Evolutionary conservation across 2,113 vertebrate species (phyloP).

Genomic region (Drymodes brunneopygia): DNA sequence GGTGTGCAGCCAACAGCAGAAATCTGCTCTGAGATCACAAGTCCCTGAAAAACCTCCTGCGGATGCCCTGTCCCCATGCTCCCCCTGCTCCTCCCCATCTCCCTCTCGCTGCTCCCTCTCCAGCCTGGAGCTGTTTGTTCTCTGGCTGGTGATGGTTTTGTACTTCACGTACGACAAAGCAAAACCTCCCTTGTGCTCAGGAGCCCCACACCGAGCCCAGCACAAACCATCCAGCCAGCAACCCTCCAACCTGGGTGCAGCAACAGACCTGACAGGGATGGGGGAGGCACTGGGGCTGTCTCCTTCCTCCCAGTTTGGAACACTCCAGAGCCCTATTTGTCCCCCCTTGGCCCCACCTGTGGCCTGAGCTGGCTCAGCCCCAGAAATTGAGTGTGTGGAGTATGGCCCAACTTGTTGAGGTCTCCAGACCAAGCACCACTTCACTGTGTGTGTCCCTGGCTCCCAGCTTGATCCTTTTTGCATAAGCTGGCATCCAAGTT

Average conservation of each 20-base stretch:
- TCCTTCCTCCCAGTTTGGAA: background rate
- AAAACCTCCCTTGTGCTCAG: background rate
- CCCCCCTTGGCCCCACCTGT: background rate
- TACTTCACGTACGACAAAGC: background rate
- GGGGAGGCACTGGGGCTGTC: background rate
- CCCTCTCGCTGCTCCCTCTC: background rate
- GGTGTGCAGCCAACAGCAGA: background rate
- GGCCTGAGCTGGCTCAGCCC: background rate
- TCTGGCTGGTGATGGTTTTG: constrained; percentile 10
- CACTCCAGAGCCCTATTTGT: background rate
- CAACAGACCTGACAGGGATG: background rate
- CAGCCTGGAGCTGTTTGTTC: constrained; percentile 40
- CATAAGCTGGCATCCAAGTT: rapidly evolving
- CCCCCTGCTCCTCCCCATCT: background rate
- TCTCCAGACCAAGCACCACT: background rate
- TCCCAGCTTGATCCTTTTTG: background rate
- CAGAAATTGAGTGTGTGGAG: rapidly evolving
- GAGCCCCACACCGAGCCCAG: background rate
- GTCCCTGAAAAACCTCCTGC: background rate
- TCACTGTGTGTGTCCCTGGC: background rate
- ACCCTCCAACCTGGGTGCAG: rapidly evolving
- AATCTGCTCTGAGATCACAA: background rate
- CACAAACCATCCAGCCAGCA: background rate
- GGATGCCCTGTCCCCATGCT: background rate
- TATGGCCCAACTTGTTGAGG: rapidly evolving